Evolutionary conservation across 1,140 invertebrate species (phyloP), one percentile per base, ranked within the genome.

Genomic region (Cotesia glomerata): DNA sequence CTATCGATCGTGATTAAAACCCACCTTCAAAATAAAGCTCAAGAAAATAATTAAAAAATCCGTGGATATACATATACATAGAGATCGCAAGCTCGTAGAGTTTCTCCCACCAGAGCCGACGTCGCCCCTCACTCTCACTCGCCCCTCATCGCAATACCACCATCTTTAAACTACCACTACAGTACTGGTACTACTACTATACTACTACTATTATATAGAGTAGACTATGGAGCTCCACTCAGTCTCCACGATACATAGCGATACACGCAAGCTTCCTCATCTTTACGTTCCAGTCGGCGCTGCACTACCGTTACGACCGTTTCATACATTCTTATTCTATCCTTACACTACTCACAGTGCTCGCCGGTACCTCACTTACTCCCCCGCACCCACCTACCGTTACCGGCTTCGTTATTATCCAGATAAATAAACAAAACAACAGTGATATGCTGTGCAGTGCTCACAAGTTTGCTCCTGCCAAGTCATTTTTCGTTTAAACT

Each of bases 171-270:
- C 76, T 36, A 59, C 69, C 54, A 18, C 54, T 26, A 26, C 61
- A 16, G 35, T 14, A 77, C 59, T 14, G 26, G 26, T 26, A 26
- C 26, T 26, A 26, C 26, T 26, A 26, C 26, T 26, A 26, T 26
- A 26, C 26, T 26, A 26, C 26, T 26, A 26, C 1, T 26, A 26
- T 26, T 26, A 26, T 26, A 26, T 26, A 49, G 8, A 9, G 26
- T 14, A 26, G 11, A n/a, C 32, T 62, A 7, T 26, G 26, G n/a
- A 39, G 39, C 68, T 26, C 26, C 26, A 26, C 26, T 39, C 34
- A 56, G 58, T 69, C 76, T 81, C 80, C 79, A 81, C 85, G 85
- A 86, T 85, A 85, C 83, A 86, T 84, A 81, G 82, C 85, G 83
- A 86, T 86, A 86, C 84, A 86, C 79, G 66, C 61, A 76, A 80